Conservation (phyloP, 2,888 invertebrate species). For the Melanostoma scalare region DNA sequence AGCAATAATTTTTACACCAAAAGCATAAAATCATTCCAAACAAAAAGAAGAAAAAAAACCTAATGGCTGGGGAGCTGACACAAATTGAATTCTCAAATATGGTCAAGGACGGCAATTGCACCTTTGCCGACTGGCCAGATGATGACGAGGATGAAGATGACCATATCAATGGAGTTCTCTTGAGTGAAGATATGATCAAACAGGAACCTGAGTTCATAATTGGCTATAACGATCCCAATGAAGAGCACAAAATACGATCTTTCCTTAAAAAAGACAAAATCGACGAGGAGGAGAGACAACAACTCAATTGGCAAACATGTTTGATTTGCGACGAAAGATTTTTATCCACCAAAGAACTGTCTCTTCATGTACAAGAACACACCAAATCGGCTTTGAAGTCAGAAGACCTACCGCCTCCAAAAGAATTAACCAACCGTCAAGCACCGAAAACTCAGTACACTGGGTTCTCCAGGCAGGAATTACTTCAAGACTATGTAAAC, state of each 20-base stretch:
- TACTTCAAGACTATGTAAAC: conserved; percentile 62
- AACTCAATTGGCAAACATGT: conserved; percentile 59
- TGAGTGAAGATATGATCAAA: conserved; percentile 67
- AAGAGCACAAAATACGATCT: conserved; percentile 59
- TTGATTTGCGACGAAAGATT: conserved; percentile 64
- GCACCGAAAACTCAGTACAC: conserved; percentile 63
- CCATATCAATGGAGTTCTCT: conserved; percentile 18
- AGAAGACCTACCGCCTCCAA: conserved; percentile 25
- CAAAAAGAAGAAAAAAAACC: conserved; percentile 14
- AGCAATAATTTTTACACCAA: neutral
- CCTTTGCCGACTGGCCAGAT: conserved; percentile 63
- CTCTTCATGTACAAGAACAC: conserved; percentile 55
- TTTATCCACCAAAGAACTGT: conserved; percentile 59
- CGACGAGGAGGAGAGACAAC: conserved; percentile 47
- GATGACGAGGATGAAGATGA: conserved; percentile 37
- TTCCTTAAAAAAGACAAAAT: conserved; percentile 47
- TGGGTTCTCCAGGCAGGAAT: conserved; percentile 58
- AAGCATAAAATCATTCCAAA: conserved; percentile 51
- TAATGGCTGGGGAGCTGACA: conserved; percentile 67
- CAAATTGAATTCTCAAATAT: conserved; percentile 67
- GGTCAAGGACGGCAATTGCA: conserved; percentile 68
- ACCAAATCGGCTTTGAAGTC: conserved; percentile 37
- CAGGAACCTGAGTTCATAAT: conserved; percentile 64
- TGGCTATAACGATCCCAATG: conserved; percentile 32
- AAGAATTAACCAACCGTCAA: conserved; percentile 54